phyloP scores from a whole-genome alignment of 2,888 invertebrate species.

The Zygothrica quintamaculata region DNA sequence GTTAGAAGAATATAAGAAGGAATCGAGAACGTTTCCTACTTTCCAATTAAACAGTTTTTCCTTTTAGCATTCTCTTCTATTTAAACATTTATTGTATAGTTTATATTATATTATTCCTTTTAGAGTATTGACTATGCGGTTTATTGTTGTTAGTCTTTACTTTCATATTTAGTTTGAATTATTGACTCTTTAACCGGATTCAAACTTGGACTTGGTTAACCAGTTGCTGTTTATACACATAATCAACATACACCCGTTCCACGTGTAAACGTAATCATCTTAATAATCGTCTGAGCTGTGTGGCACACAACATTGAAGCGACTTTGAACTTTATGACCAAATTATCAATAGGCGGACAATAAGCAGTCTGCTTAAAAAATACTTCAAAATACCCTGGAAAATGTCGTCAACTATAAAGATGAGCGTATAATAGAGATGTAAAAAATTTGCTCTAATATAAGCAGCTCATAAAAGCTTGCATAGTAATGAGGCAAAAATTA shows the following conservation, averaged over 20 bases:
- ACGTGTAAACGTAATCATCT: slow-evolving; percentile 18
- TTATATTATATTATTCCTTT: neutral
- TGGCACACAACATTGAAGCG: slow-evolving; percentile 35
- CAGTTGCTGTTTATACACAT: slow-evolving; percentile 9
- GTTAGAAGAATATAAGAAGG: neutral
- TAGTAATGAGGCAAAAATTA: too few relatives aligned
- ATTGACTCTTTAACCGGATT: slow-evolving; percentile 28
- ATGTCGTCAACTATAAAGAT: too few relatives aligned
- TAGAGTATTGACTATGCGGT: slow-evolving; percentile 1
- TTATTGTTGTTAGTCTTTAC: neutral
- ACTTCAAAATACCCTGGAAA: neutral
- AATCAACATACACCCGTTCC: slow-evolving; percentile 25
- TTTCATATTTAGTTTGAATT: slow-evolving; percentile 3
- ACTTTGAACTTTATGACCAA: slow-evolving; percentile 43
- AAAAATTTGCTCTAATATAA: too few relatives aligned
- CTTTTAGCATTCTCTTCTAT: neutral
- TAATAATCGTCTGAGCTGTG: slow-evolving; percentile 7
- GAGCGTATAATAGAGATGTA: neutral
- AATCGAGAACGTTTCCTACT: neutral
- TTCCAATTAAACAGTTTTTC: neutral
- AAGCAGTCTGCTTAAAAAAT: slow-evolving; percentile 1
- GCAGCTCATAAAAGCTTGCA: too few relatives aligned
- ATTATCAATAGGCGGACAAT: neutral
- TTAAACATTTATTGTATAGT: neutral
- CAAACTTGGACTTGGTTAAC: slow-evolving; percentile 21